Percentiles rank a stretch among this genome's conserved stretches.
Evolutionary conservation across 2,888 invertebrate species (phyloP).

Genomic region (Xylophagus ater): DNA sequence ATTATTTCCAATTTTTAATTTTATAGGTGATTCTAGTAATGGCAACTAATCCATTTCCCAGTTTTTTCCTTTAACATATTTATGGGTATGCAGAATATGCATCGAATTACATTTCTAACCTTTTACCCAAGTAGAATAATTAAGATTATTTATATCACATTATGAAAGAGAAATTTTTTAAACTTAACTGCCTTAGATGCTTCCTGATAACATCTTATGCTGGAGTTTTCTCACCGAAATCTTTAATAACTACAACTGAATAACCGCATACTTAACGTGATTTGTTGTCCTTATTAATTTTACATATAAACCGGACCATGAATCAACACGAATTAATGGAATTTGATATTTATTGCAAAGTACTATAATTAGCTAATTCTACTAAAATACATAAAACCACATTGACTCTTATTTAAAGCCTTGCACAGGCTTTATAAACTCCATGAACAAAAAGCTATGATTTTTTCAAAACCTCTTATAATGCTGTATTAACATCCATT

Average conservation of each 20-base stretch:
- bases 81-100: too few species aligned
- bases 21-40: too few species aligned
- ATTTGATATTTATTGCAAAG: slow-evolving; percentile 98
- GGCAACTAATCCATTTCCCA: too few species aligned
- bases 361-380: slow-evolving; percentile 91
- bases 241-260: slow-evolving; percentile 96
- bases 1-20: too few species aligned
- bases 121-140: too few species aligned
- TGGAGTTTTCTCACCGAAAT: slow-evolving; percentile 95
- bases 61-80: too few species aligned
- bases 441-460: slow-evolving; percentile 92
- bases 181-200: slow-evolving; percentile 77
- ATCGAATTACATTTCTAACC: too few species aligned
- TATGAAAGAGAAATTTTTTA: too few species aligned
- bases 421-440: slow-evolving; percentile 95
- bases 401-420: slow-evolving; percentile 96
- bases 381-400: slow-evolving; percentile 94
- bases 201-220: slow-evolving; percentile 91
- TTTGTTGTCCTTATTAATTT: slow-evolving; percentile 98
- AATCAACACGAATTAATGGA: slow-evolving; percentile 88
- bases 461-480: slow-evolving; percentile 93
- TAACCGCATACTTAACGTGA: slow-evolving; percentile 98
- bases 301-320: slow-evolving; percentile 99
- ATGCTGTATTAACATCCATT: slow-evolving; percentile 91
- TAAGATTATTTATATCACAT: too few species aligned